Conservation (phyloP, 2,888 invertebrate genomes). For the Habroteleia sp. region DNA sequence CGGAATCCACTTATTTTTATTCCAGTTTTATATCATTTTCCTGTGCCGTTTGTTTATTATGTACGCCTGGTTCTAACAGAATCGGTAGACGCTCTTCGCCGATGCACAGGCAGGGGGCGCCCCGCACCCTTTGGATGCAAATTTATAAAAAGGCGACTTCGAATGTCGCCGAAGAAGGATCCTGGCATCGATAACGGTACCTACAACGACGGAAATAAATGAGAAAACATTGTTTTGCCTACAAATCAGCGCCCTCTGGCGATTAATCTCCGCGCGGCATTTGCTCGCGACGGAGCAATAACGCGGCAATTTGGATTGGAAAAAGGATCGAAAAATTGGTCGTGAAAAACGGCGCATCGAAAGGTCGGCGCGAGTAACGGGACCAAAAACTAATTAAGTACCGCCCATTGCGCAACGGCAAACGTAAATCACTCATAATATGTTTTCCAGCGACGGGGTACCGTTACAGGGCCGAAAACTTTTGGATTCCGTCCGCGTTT, state of each 20-base stretch:
- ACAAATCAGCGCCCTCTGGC: constrained; percentile 7
- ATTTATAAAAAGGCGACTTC: not conserved
- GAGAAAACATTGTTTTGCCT: constrained; percentile 15
- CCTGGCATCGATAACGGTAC: not conserved
- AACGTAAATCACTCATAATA: constrained; percentile 22
- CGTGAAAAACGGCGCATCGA: constrained; percentile 23
- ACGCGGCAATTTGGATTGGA: constrained; percentile 7
- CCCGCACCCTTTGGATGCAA: too few species aligned
- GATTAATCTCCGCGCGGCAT: not conserved
- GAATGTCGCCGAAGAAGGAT: not conserved
- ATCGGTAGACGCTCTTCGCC: too few species aligned
- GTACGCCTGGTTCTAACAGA: too few species aligned
- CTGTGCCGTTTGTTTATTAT: too few species aligned
- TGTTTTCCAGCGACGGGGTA: constrained; percentile 27
- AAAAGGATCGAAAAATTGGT: not conserved
- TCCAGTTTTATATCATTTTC: too few species aligned
- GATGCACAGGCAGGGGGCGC: too few species aligned
- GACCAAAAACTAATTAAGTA: constrained; percentile 40
- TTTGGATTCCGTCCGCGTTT: constrained; percentile 17
- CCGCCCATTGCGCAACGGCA: constrained; percentile 29
- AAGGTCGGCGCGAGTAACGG: constrained; percentile 48
- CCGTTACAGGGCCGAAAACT: constrained; percentile 27
- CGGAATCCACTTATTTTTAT: constrained; percentile 2
- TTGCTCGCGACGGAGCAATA: too few species aligned
- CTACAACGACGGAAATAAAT: not conserved